Evolutionary conservation across 1,140 invertebrate genomes (phyloP).

Genomic region (Meloidogyne chitwoodi): DNA sequence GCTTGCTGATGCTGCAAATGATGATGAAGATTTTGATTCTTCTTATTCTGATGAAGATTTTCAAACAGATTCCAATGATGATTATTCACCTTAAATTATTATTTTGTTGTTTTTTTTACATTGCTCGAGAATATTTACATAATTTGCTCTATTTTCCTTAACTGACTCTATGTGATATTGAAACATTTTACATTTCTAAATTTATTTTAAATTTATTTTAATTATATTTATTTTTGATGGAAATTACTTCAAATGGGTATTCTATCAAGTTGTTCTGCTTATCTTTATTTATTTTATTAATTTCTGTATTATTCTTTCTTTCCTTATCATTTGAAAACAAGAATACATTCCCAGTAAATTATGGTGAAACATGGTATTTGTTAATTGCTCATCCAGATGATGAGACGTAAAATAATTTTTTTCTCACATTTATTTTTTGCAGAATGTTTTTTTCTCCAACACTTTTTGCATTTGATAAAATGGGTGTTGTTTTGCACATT

Average conservation of each 20-base stretch:
- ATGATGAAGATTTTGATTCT: constrained; percentile 11
- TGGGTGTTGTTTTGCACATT: constrained; percentile 71
- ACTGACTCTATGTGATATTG: not conserved
- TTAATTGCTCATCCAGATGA: constrained; percentile 91
- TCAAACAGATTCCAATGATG: not conserved
- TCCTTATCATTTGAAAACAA: not conserved
- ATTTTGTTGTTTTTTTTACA: not conserved
- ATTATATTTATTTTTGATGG: not conserved
- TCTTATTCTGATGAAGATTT: constrained; percentile 4
- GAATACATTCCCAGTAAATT: constrained; percentile 14
- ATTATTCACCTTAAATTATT: constrained; percentile 9
- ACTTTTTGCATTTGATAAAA: constrained; percentile 68
- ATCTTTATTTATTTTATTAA: not conserved
- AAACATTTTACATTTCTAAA: not conserved
- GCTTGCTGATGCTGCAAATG: not conserved
- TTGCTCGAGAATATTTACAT: not conserved
- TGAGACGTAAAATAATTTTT: constrained; percentile 19
- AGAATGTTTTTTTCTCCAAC: constrained; percentile 92
- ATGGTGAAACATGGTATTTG: constrained; percentile 64
- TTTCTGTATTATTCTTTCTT: not conserved
- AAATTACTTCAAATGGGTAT: not conserved
- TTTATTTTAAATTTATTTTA: not conserved
- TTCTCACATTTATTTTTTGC: not conserved
- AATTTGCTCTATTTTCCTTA: not conserved
- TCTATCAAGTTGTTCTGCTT: not conserved